Base-by-base conservation (phyloP, 2,113 vertebrate genomes). In the Morone chrysops region DNA sequence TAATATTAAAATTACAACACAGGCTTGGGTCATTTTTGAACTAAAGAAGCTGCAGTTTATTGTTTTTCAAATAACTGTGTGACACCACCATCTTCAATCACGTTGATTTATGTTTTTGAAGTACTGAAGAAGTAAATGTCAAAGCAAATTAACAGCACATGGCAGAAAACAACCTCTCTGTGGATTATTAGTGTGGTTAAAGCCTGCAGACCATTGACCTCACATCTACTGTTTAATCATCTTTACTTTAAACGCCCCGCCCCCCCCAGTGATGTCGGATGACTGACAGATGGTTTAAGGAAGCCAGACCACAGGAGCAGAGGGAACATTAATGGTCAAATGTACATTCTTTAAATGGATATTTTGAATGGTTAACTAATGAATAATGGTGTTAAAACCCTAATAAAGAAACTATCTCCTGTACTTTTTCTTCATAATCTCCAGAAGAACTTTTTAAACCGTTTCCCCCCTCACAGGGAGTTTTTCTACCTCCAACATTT, bases 171-270 rank as follows among this genome's bases (percentile, higher is more conserved):
- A 78, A 38, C 9, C 25, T 74, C 36, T 36, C 43, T 54, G 25
- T 65, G 70, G 84, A 85, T 85, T 87, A 85, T 68, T 47, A 43
- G 31, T 59, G 69, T 45, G 67, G 71, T 67, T 67, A 43, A 78
- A 18, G 67, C 80, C 63, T 71, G 53, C 68, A 77, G 65, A 75
- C 56, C 75, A 53, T 12, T 83, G 75, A 87, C 83, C 81, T 90
- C 51, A 78, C 80, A 82, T 48, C 73, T 61, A 78, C 83, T 56
- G 16, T 81, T 88, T 92, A 90, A 88, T 85, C 84, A 88, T 88
- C 85, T 89, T 88, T 84, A 81, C 73, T 67, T 70, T 11, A 59
- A 40, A 74, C 6, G 75, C 4, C n/a, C 80, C 74, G 8, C 83
- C 85, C 47, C 81, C 81, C 25, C 9, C 51, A 22, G 31, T 77